Conservation (phyloP, 2,797 vertebrate genomes). For the Pseudomugil gertrudae region DNA sequence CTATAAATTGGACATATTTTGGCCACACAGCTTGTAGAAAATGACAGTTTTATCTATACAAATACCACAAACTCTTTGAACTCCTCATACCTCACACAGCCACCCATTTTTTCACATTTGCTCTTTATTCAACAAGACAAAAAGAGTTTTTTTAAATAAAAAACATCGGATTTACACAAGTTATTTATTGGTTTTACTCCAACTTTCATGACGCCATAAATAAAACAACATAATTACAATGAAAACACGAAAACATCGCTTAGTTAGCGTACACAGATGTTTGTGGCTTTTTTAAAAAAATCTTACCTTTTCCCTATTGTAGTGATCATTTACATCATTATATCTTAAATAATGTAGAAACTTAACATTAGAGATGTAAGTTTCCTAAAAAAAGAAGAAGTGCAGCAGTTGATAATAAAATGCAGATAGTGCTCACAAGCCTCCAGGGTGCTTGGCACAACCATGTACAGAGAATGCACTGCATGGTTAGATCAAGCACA, state of each 20-base stretch:
- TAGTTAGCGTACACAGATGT: not conserved
- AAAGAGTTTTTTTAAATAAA: conserved; percentile 16
- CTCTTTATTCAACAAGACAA: conserved; percentile 14
- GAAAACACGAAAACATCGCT: not conserved
- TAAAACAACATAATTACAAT: conserved; percentile 3
- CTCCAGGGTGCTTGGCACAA: conserved; percentile 89
- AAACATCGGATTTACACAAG: conserved; percentile 41
- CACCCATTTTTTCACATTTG: not conserved
- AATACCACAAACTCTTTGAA: conserved; percentile 23
- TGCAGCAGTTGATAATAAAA: not conserved
- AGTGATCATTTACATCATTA: not conserved
- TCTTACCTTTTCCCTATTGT: conserved; percentile 3
- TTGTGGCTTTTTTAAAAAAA: no score
- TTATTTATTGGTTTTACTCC: conserved; percentile 60
- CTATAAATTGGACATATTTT: conserved; percentile 58
- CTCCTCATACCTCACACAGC: not conserved
- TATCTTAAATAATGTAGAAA: not conserved
- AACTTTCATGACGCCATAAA: conserved; percentile 13
- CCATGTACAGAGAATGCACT: conserved; percentile 85
- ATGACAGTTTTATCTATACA: conserved; percentile 30
- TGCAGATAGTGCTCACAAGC: conserved; percentile 72
- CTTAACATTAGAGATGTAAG: not conserved
- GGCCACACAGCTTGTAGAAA: conserved; percentile 41
- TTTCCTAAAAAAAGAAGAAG: not conserved
- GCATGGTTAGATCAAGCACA: conserved; percentile 93